Evolutionary conservation across 2,888 invertebrate species (phyloP).

Genomic region (Eristalis arbustorum): DNA sequence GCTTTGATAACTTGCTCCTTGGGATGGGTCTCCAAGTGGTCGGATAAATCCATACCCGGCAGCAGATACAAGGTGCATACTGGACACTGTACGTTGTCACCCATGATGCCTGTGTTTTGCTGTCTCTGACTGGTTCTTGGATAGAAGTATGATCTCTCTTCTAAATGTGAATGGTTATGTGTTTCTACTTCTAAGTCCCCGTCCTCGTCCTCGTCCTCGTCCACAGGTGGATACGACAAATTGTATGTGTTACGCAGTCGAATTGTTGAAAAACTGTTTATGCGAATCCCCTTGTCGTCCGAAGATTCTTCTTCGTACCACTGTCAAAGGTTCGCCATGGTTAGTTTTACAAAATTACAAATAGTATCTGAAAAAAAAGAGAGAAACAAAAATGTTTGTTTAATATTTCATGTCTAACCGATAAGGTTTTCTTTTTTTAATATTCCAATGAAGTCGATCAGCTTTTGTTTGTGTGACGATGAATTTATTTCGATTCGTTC

Average conservation of each 20-base stretch:
- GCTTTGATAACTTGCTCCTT: conserved; percentile 94
- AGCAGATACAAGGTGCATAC: conserved; percentile 92
- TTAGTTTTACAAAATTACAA: conserved; percentile 21
- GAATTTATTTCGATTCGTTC: not conserved
- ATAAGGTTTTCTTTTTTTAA: not conserved
- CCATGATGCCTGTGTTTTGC: conserved; percentile 73
- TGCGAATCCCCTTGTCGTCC: conserved; percentile 37
- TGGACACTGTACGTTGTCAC: conserved; percentile 84
- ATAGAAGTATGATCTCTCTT: not conserved
- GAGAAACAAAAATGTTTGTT: not conserved
- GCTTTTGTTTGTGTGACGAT: not conserved
- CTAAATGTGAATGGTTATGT: not conserved
- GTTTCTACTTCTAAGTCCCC: not conserved
- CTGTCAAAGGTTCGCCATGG: conserved; percentile 61
- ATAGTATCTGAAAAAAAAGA: conserved; percentile 29
- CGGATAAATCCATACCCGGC: conserved; percentile 90
- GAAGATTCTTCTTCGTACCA: conserved; percentile 57
- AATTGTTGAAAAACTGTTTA: conserved; percentile 30
- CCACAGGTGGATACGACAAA: not conserved
- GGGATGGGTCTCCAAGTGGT: conserved; percentile 91
- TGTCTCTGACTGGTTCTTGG: conserved; percentile 10
- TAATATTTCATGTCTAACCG: not conserved
- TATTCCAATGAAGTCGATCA: not conserved
- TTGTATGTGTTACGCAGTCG: conserved; percentile 37
- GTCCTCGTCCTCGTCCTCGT: not conserved